These are phyloP conservation scores for Diabrotica virgifera DNA, from an alignment of 1,140 invertebrate species.

Conservation along the genomic window DNA sequence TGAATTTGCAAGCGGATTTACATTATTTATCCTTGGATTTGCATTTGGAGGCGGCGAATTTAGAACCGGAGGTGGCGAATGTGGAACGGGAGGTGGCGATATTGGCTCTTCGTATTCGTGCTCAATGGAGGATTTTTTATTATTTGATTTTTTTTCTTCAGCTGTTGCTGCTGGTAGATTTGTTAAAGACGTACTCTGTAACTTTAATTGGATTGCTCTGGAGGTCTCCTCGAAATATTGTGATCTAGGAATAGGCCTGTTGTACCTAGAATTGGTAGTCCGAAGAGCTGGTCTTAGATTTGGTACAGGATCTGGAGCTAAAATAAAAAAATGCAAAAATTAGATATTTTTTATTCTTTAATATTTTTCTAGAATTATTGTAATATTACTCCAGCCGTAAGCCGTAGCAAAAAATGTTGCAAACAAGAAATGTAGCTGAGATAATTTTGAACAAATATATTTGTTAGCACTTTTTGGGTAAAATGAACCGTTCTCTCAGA, in stretches of 20 bases:
- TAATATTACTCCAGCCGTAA: too few relatives aligned
- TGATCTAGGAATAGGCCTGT: neutral
- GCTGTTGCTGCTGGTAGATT: neutral
- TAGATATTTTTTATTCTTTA: too few relatives aligned
- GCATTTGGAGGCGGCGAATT: neutral
- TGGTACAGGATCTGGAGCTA: neutral
- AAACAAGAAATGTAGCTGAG: too few relatives aligned
- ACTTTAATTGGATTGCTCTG: neutral
- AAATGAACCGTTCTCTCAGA: too few relatives aligned
- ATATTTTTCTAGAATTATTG: too few relatives aligned
- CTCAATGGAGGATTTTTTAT: neutral
- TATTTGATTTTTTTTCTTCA: neutral
- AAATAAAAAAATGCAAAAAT: too few relatives aligned
- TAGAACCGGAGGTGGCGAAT: too few relatives aligned
- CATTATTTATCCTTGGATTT: neutral
- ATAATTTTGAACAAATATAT: too few relatives aligned
- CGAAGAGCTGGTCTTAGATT: neutral
- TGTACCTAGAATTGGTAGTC: neutral
- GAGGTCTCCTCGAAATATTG: neutral
- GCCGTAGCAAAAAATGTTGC: too few relatives aligned
- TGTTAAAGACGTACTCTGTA: neutral
- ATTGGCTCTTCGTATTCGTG: neutral
- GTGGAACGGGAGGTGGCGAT: too few relatives aligned
- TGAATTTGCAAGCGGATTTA: neutral
- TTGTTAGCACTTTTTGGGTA: too few relatives aligned